Evolutionary conservation across 1,140 invertebrate genomes (phyloP).

Genomic region (Anadara kagoshimensis): DNA sequence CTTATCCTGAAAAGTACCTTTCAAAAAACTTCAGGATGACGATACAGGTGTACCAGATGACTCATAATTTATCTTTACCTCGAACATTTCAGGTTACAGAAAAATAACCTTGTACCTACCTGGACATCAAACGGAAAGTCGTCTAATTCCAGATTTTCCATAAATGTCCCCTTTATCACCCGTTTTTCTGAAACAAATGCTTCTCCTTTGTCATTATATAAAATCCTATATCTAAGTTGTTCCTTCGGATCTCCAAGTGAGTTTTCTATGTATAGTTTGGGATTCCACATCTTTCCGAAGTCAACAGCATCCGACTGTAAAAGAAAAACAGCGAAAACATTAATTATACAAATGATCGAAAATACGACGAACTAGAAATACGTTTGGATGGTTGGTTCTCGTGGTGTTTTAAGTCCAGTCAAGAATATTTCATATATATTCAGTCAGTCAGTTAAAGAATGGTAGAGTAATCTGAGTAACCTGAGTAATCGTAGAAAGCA

Average conservation of each 20-base stretch:
- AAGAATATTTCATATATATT: not conserved
- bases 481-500: no score
- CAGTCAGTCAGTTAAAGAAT: no score
- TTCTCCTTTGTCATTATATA: conserved; percentile 68
- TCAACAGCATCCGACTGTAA: conserved; percentile 67
- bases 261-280: conserved; percentile 73
- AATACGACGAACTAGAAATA: no score
- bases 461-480: no score
- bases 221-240: conserved; percentile 61
- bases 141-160: conserved; percentile 72
- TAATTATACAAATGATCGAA: no score
- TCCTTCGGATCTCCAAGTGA: conserved; percentile 71
- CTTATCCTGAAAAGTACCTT: no score
- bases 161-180: conserved; percentile 70
- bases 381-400: not conserved
- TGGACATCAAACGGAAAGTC: conserved; percentile 74
- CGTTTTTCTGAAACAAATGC: conserved; percentile 70
- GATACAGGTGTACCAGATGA: no score
- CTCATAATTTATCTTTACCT: no score
- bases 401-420: not conserved
- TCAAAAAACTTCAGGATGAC: no score
- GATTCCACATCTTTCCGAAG: conserved; percentile 70
- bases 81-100: no score
- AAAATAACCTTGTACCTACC: no score
- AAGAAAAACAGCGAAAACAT: not conserved